Evolutionary conservation across 2,888 invertebrate species (phyloP), one percentile per base, ranked within the genome.

Genomic region (Schizaphis graminum): DNA sequence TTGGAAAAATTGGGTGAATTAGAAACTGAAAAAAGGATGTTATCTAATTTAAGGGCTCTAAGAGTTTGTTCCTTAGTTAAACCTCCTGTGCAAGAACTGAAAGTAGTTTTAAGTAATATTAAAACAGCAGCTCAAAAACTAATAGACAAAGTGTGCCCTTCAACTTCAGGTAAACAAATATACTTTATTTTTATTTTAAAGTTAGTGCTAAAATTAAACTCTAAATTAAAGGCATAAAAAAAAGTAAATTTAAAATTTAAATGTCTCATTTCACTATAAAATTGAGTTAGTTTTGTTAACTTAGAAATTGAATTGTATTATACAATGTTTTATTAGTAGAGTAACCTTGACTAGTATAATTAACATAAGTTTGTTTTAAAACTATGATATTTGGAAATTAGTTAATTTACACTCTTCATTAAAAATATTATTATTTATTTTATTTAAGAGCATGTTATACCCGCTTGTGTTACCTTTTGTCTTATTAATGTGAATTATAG

Each of bases 1-100:
- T 67, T 91, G 41, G 94, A 94, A 86, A 94, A 94, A 86, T 61
- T 94, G 26, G 53, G 67, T 35, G 94, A 94, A 53, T 24, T 94
- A 67, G 94, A 91, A 94, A 91, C 77, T 91, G 94, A 94, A 87
- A 94, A 91, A 91, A 94, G 91, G 28, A 94, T 94, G 91, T 67
- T 94, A 10, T 94, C 94, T 21, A 94, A 94, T 91, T 11, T 94
- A 86, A 85, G 94, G n/a, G 94, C 94, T 41, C 61, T 94, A 47
- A 90, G 90, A 91, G 91, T 94, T 91, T 91, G 90, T 28, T 94
- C 94, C 1, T 86, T 94, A 86, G 91, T 91, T 67, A 94, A 94
- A 91, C 91, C 94, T 49, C 94, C 94, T 53, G 86, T 91, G 2
- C 85, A 91, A n/a, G 94, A 94, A 53, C 94, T 91, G 24, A 91